Conservation (phyloP, 2,888 invertebrate genomes). For the Entomobrya proxima region DNA sequence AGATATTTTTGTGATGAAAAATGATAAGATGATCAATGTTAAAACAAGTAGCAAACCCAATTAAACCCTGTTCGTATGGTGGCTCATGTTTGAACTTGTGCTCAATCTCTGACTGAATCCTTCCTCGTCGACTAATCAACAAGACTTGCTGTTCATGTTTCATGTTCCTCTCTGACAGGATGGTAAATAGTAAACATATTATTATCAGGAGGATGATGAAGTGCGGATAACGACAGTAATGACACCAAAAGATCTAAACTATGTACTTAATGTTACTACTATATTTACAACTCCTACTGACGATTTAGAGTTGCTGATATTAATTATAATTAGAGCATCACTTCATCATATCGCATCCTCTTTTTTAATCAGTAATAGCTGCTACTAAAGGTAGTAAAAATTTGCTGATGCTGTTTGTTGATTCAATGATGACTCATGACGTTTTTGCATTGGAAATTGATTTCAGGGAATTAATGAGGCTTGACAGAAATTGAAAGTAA, state of each 20-base stretch:
- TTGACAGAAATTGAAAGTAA: too few species aligned
- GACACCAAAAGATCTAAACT: not conserved
- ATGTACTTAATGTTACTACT: not conserved
- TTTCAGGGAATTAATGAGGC: too few species aligned
- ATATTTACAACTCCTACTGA: not conserved
- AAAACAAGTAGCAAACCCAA: constrained; percentile 25
- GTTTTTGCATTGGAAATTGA: too few species aligned
- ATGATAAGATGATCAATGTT: too few species aligned
- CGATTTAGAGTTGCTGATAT: not conserved
- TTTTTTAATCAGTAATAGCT: not conserved
- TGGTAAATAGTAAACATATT: constrained; percentile 18
- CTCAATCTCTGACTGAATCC: constrained; percentile 4
- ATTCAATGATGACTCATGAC: not conserved
- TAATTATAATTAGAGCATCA: not conserved
- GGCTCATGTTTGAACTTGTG: constrained; percentile 57
- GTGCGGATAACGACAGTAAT: not conserved
- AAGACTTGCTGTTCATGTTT: constrained; percentile 28
- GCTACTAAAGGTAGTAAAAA: too few species aligned
- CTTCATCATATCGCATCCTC: not conserved
- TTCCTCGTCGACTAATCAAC: not conserved
- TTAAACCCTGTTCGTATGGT: constrained; percentile 19
- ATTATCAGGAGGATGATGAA: not conserved
- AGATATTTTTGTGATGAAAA: too few species aligned
- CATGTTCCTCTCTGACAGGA: constrained; percentile 22
- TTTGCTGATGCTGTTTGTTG: not conserved